Evolutionary conservation across 1,140 invertebrate species (phyloP).

Genomic region (Venturia canescens): DNA sequence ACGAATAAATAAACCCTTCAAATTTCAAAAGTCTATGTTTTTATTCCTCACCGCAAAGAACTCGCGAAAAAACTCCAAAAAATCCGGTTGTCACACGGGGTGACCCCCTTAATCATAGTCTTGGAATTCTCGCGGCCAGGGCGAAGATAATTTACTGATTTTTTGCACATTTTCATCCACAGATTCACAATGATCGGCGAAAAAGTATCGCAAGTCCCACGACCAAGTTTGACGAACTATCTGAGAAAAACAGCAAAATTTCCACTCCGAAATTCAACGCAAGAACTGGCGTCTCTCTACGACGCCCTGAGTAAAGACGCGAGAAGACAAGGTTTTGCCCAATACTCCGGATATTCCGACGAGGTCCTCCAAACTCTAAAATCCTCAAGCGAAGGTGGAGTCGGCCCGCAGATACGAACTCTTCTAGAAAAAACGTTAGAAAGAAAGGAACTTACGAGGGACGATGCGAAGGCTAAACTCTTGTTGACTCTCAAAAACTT

Average conservation of each 20-base stretch:
- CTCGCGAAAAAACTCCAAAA: too few relatives aligned
- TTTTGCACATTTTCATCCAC: slow-evolving; percentile 32
- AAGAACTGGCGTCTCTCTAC: slow-evolving; percentile 68
- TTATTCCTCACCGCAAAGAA: too few relatives aligned
- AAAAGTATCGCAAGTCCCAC: slow-evolving; percentile 69
- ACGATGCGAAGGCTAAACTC: slow-evolving; percentile 65
- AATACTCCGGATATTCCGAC: slow-evolving; percentile 69
- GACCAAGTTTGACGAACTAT: slow-evolving; percentile 67
- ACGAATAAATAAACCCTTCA: too few relatives aligned
- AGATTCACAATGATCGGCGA: slow-evolving; percentile 70
- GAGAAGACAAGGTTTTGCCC: slow-evolving; percentile 69
- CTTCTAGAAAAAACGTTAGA: slow-evolving; percentile 66
- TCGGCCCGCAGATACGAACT: slow-evolving; percentile 65
- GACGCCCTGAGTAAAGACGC: slow-evolving; percentile 71
- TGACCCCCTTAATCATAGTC: too few relatives aligned
- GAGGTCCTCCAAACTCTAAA: slow-evolving; percentile 63
- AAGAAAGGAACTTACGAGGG: slow-evolving; percentile 67
- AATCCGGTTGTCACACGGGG: too few relatives aligned
- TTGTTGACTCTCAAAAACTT: slow-evolving; percentile 58
- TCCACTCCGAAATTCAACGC: slow-evolving; percentile 60
- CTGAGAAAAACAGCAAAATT: slow-evolving; percentile 63
- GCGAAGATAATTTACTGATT: background rate
- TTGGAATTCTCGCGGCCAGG: too few relatives aligned
- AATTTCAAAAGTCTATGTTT: too few relatives aligned
- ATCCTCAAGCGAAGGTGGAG: slow-evolving; percentile 64